phyloP scores from a whole-genome alignment of 2,113 vertebrate genomes.

The Argyrosomus japonicus region DNA sequence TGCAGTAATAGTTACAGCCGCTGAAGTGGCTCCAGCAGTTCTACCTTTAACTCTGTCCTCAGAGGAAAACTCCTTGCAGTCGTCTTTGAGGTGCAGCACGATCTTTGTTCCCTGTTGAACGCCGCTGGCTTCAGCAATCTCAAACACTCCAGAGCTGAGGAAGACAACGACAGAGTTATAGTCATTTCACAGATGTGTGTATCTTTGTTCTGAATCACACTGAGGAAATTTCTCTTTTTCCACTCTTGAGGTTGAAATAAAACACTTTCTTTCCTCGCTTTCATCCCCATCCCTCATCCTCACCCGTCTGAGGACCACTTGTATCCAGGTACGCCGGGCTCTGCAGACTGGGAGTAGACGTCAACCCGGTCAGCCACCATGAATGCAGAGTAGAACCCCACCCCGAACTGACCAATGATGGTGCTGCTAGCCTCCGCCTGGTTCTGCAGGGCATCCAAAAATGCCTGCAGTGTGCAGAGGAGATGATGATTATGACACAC shows the following conservation, averaged over 20 bases:
- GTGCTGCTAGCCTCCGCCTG: slow-evolving; percentile 91
- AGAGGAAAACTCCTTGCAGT: slow-evolving; percentile 93
- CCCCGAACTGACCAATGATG: slow-evolving; percentile 98
- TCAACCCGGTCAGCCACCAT: slow-evolving; percentile 95
- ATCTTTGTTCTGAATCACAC: background rate
- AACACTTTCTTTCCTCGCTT: background rate
- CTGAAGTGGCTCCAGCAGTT: background rate
- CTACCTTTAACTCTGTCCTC: slow-evolving; percentile 94
- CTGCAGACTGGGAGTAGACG: slow-evolving; percentile 89
- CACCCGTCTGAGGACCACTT: slow-evolving; percentile 97
- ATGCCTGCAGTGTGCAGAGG: slow-evolving; percentile 83
- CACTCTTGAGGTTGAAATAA: background rate
- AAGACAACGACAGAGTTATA: background rate
- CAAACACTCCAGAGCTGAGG: slow-evolving; percentile 91
- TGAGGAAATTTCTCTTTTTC: background rate
- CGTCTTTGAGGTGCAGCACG: slow-evolving; percentile 92
- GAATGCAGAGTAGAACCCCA: slow-evolving; percentile 98
- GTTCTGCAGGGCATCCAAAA: slow-evolving; percentile 91
- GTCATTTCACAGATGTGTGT: background rate
- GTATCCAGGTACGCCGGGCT: slow-evolving; percentile 83
- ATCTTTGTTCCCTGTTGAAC: slow-evolving; percentile 95
- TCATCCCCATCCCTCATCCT: background rate
- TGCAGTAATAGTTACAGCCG: background rate
- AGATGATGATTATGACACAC: background rate
- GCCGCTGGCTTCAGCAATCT: slow-evolving; percentile 92